These are phyloP conservation scores for Acleris cristana DNA, from an alignment of 2,888 invertebrate genomes.

Conservation along the genomic window DNA sequence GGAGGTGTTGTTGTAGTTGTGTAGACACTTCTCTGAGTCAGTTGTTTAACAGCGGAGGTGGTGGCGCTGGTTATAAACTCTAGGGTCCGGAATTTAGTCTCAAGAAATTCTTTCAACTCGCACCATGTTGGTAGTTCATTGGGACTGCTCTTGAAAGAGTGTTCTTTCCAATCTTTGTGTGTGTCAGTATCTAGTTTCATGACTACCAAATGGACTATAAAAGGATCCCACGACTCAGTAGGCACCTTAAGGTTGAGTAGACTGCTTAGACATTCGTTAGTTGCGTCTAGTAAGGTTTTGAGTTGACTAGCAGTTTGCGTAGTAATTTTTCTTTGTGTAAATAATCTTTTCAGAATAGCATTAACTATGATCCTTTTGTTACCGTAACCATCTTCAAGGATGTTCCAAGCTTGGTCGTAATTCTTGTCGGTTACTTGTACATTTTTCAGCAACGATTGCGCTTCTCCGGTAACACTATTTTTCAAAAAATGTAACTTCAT, in stretches of 20 bases:
- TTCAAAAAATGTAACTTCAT: slow-evolving; percentile 18
- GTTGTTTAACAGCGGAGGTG: too few relatives aligned
- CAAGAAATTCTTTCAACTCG: too few relatives aligned
- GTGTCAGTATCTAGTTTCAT: too few relatives aligned
- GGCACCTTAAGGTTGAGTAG: slow-evolving; percentile 19
- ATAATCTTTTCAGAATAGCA: slow-evolving; percentile 30
- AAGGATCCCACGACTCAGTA: too few relatives aligned
- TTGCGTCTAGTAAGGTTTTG: slow-evolving; percentile 44
- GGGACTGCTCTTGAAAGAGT: background rate
- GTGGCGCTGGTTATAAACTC: too few relatives aligned
- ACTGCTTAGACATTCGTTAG: slow-evolving; percentile 43
- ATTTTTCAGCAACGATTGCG: background rate
- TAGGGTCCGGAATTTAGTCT: too few relatives aligned
- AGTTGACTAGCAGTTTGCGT: slow-evolving; percentile 38
- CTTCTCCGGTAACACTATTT: slow-evolving; percentile 14
- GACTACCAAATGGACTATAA: too few relatives aligned
- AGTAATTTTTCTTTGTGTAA: slow-evolving; percentile 38
- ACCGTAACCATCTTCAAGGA: slow-evolving; percentile 10
- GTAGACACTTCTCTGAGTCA: too few relatives aligned
- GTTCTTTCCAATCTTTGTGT: slow-evolving; percentile 23
- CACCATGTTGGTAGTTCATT: slow-evolving; percentile 33
- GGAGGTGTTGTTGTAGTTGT: too few relatives aligned
- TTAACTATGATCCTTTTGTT: slow-evolving; percentile 14
- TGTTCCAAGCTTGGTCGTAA: slow-evolving; percentile 17
- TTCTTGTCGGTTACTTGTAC: slow-evolving; percentile 6